Conservation (phyloP, 2,888 invertebrate genomes). For the Dusona sp. region DNA sequence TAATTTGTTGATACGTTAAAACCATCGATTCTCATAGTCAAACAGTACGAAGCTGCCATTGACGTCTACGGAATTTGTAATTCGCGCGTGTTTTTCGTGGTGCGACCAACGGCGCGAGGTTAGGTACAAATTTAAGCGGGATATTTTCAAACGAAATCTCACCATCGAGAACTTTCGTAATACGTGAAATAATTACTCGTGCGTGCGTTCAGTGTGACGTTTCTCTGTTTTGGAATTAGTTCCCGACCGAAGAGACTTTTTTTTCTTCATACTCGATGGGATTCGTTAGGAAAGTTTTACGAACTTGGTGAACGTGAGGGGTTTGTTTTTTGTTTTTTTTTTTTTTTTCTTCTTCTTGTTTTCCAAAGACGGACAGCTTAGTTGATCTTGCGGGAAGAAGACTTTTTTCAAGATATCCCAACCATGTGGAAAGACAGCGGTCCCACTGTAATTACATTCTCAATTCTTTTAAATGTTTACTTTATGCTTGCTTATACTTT, state of each 20-base stretch:
- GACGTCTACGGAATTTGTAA: slow-evolving; percentile 61
- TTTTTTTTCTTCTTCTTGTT: neutral
- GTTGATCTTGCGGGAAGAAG: slow-evolving; percentile 22
- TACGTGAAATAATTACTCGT: neutral
- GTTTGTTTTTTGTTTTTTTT: neutral
- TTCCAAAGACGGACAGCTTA: slow-evolving; percentile 16
- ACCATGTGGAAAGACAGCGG: slow-evolving; percentile 74
- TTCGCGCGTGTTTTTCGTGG: slow-evolving; percentile 46
- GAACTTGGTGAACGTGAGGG: slow-evolving; percentile 47
- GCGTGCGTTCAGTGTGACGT: slow-evolving; percentile 4
- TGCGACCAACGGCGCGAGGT: slow-evolving; percentile 48
- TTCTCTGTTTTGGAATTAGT: slow-evolving; percentile 8
- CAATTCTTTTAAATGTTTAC: neutral
- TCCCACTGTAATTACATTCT: slow-evolving; percentile 71
- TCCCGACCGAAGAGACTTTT: neutral
- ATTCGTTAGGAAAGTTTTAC: slow-evolving; percentile 22
- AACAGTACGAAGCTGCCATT: neutral
- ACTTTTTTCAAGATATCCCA: slow-evolving; percentile 35
- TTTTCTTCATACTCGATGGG: slow-evolving; percentile 32
- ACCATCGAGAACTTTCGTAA: neutral
- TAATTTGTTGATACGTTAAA: neutral
- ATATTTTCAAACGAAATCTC: slow-evolving; percentile 46
- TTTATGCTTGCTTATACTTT: neutral
- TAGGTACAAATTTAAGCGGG: slow-evolving; percentile 59
- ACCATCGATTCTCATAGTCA: neutral